phyloP scores from a whole-genome alignment of 2,113 vertebrate species.

The Austrofundulus limnaeus region DNA sequence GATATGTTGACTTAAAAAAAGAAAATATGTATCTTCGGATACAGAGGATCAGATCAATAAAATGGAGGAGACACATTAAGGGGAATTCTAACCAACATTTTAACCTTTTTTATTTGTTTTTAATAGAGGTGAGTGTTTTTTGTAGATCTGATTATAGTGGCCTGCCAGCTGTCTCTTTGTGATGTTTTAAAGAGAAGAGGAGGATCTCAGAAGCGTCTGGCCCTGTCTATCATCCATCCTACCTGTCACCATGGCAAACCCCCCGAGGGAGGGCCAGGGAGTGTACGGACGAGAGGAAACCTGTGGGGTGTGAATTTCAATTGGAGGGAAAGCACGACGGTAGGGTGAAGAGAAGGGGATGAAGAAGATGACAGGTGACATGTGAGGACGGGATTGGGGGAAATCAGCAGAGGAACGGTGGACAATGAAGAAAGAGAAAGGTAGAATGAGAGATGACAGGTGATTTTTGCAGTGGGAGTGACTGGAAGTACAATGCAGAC shows the following conservation, averaged over 20 bases:
- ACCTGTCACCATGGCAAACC: constrained; percentile 66
- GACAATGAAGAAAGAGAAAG: constrained; percentile 49
- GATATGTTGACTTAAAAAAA: background rate
- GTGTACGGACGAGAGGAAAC: constrained; percentile 59
- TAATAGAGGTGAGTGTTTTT: background rate
- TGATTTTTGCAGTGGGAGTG: constrained; percentile 69
- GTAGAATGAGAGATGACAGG: constrained; percentile 58
- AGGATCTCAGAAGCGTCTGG: constrained; percentile 28
- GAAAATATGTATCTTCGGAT: no score
- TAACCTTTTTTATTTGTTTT: background rate
- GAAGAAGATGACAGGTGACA: constrained; percentile 74
- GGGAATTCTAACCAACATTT: constrained; percentile 7
- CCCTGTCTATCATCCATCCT: constrained; percentile 72
- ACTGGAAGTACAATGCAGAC: constrained; percentile 61
- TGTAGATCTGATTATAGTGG: constrained; percentile 44
- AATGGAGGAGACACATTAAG: constrained; percentile 17
- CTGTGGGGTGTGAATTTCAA: constrained; percentile 72
- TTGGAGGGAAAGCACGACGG: constrained; percentile 48
- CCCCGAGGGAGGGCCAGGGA: constrained; percentile 54
- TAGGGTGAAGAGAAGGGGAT: constrained; percentile 45
- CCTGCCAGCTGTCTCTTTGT: constrained; percentile 41
- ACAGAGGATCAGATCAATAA: background rate
- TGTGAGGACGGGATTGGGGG: constrained; percentile 44
- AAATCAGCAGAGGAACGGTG: constrained; percentile 47
- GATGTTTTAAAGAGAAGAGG: constrained; percentile 30